A percentile compares a stretch with the other conserved stretches of the same genome.
phyloP scores from a whole-genome alignment of 2,797 vertebrate genomes.

The Girardinus metallicus region DNA sequence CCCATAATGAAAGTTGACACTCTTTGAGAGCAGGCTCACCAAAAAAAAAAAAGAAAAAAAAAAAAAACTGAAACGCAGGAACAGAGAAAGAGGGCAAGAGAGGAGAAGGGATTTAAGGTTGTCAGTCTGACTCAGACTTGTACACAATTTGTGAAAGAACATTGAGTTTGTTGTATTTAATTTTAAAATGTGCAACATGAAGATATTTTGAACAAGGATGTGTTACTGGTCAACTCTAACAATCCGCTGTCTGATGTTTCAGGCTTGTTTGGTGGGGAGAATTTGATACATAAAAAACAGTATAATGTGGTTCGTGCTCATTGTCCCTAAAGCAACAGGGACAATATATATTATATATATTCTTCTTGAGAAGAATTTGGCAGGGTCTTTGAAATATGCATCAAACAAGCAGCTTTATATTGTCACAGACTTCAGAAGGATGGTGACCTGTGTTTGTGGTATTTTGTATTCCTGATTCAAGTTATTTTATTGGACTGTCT shows the following conservation, averaged over 20 bases:
- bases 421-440: not conserved
- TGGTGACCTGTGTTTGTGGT: not conserved
- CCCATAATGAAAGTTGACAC: slow-evolving; percentile 33
- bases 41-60: not conserved
- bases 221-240: not conserved
- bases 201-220: not conserved
- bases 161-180: not conserved
- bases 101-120: not conserved
- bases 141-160: not conserved
- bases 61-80: not conserved
- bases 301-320: not conserved
- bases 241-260: not conserved
- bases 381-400: not conserved
- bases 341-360: not conserved
- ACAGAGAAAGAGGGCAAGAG: not conserved
- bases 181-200: not conserved
- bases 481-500: not conserved
- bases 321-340: not conserved
- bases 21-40: slow-evolving; percentile 8
- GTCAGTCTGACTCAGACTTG: not conserved
- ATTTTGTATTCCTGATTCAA: not conserved
- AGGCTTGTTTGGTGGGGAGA: not conserved
- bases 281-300: not conserved
- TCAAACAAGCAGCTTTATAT: not conserved
- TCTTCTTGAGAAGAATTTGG: not conserved